Evolutionary conservation across 2,888 invertebrate genomes (phyloP), one percentile per base, ranked within the genome.

Genomic region (Thera obeliscata): DNA sequence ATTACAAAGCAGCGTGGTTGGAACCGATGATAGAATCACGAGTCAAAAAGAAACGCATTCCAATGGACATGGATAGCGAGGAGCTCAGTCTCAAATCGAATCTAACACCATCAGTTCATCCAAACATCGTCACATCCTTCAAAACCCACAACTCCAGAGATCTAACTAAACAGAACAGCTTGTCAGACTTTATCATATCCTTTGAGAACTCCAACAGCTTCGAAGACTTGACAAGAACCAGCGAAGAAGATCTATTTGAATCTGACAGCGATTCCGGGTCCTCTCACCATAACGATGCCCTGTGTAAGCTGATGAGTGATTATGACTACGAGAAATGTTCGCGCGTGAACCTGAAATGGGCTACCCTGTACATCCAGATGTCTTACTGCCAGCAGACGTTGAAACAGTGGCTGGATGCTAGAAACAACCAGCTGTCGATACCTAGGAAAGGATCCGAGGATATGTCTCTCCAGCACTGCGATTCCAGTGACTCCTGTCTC

Each of bases 1-100:
- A 96, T 35, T 97, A 97, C 80, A 97, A 97, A 90, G 96, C 96
- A 0, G 97, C 97, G 0, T 97, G 97, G 97, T 87, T 97, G 43
- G 97, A 97, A 85, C 94, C 95, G 0, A 90, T 94, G 87, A 91
- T 95, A 71, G 94, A 94, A 71, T 91, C 91, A 0, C 90, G 83
- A 22, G 77, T 88, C 1, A 90, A 89, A 63, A 90, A 89, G 79
- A 90, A 87, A 71, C 80, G 76, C 12, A 86, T 81, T 12, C 81
- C 85, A 61, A 88, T 88, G 87, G 92, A 94, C 3, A 89, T 81
- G 43, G 91, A 93, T 67, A 86, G 78, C 57, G 89, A 92, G 55
- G 89, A 89, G 2, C 87, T 89, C 56, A 81, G 88, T 2, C 64
- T 85, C 0, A 80, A 77, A 46, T 75, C 88, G 0, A 81, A 88